These are phyloP conservation scores for Anarhynchus alexandrinus DNA, from an alignment of 2,113 vertebrate species.

Conservation along the genomic window DNA sequence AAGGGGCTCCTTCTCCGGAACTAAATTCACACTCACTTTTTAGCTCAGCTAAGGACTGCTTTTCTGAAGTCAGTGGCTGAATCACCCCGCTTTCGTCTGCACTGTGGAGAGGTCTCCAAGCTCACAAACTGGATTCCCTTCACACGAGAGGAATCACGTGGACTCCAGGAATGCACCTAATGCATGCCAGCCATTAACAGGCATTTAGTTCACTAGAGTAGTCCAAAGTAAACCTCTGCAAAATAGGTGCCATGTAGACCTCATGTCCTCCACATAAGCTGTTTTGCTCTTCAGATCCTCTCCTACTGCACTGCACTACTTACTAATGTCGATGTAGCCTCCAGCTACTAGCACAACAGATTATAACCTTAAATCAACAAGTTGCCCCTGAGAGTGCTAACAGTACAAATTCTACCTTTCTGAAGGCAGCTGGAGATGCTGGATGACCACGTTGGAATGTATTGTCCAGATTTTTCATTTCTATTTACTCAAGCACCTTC, in stretches of 20 bases:
- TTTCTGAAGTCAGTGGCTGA: background rate
- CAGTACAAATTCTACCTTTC: background rate
- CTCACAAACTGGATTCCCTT: background rate
- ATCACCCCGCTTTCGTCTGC: accelerated
- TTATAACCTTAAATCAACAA: background rate
- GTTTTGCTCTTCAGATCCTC: background rate
- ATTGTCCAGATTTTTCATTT: background rate
- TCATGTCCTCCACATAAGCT: background rate
- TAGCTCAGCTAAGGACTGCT: background rate
- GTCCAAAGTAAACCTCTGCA: background rate
- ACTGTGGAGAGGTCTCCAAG: background rate
- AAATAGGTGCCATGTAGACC: background rate
- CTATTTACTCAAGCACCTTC: background rate
- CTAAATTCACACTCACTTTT: background rate
- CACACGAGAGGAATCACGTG: background rate
- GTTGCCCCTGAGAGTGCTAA: background rate
- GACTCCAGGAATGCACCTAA: background rate
- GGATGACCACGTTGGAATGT: background rate
- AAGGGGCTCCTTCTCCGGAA: background rate
- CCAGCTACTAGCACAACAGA: background rate
- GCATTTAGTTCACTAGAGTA: background rate
- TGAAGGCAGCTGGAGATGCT: background rate
- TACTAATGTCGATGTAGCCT: background rate
- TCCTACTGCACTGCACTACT: background rate
- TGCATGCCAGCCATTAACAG: background rate